Evolutionary conservation across 1,140 invertebrate species (phyloP).

Genomic region (Diprion similis): DNA sequence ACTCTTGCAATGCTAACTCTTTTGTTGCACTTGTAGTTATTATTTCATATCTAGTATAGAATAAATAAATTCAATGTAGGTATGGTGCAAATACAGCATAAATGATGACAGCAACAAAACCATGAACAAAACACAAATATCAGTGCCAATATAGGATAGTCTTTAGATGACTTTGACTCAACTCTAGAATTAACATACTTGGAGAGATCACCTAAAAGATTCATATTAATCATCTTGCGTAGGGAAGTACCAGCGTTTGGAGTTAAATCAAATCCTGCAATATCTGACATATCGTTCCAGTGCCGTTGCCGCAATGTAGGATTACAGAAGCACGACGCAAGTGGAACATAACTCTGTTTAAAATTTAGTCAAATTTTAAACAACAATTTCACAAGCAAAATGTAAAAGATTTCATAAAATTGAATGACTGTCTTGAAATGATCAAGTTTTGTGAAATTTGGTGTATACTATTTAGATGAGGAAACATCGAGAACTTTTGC

Average conservation of each 20-base stretch:
- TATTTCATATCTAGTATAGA: conserved; percentile 69
- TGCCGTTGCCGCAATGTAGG: conserved; percentile 84
- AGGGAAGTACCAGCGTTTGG: conserved; percentile 86
- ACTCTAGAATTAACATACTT: conserved; percentile 62
- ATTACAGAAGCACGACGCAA: conserved; percentile 87
- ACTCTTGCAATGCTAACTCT: conserved; percentile 81
- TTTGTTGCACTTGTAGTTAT: conserved; percentile 91
- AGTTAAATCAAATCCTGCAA: conserved; percentile 83
- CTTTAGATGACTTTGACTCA: background rate
- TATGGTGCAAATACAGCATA: conserved; percentile 13
- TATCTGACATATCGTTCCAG: conserved; percentile 89
- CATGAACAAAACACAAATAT: background rate
- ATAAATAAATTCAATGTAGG: conserved; percentile 22
- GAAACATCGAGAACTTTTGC: background rate
- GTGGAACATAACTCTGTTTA: conserved; percentile 75
- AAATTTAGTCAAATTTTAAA: conserved; percentile 18
- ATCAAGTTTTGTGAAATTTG: background rate
- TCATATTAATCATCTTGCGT: conserved; percentile 80
- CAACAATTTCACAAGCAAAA: conserved; percentile 1
- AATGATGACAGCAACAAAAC: background rate
- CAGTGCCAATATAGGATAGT: background rate
- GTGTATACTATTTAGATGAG: background rate
- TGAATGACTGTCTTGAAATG: background rate
- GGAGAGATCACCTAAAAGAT: conserved; percentile 76
- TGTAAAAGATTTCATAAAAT: conserved; percentile 15